Evolutionary conservation across 2,797 vertebrate species (phyloP).

Genomic region (Catostomus latipinnis): DNA sequence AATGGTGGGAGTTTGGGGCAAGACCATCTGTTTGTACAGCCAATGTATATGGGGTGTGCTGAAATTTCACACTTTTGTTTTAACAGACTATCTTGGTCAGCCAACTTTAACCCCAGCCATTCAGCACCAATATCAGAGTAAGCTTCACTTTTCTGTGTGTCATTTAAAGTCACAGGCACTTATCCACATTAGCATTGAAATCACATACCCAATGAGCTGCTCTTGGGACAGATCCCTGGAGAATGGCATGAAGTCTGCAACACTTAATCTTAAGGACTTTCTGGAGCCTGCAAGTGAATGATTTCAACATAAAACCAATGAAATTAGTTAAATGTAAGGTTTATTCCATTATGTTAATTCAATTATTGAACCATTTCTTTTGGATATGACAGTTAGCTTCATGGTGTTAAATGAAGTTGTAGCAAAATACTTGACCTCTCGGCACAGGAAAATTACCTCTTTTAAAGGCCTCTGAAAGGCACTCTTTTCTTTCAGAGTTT

Average conservation of each 20-base stretch:
- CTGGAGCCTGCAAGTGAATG: conserved; percentile 70
- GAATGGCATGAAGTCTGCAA: conserved; percentile 83
- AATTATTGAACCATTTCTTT: too few relatives aligned
- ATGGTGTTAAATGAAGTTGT: not conserved
- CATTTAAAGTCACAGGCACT: not conserved
- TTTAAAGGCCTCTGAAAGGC: conserved; percentile 62
- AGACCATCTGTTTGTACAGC: too few relatives aligned
- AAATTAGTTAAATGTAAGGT: too few relatives aligned
- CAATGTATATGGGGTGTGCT: too few relatives aligned
- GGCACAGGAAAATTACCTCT: conserved; percentile 73
- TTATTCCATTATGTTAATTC: too few relatives aligned
- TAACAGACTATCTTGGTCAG: not conserved
- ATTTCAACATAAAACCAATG: not conserved
- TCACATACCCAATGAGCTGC: conserved; percentile 80
- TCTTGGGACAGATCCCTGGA: conserved; percentile 84
- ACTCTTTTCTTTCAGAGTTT: conserved; percentile 76
- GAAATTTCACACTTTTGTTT: too few relatives aligned
- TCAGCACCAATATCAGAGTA: not conserved
- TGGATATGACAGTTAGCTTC: too few relatives aligned
- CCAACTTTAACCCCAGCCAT: not conserved
- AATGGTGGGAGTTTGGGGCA: too few relatives aligned
- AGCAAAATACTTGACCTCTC: not conserved
- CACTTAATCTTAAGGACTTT: conserved; percentile 80
- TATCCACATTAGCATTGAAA: not conserved
- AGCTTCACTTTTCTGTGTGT: not conserved